phyloP scores from a whole-genome alignment of 2,888 invertebrate genomes.

The Cataglyphis albicans region DNA sequence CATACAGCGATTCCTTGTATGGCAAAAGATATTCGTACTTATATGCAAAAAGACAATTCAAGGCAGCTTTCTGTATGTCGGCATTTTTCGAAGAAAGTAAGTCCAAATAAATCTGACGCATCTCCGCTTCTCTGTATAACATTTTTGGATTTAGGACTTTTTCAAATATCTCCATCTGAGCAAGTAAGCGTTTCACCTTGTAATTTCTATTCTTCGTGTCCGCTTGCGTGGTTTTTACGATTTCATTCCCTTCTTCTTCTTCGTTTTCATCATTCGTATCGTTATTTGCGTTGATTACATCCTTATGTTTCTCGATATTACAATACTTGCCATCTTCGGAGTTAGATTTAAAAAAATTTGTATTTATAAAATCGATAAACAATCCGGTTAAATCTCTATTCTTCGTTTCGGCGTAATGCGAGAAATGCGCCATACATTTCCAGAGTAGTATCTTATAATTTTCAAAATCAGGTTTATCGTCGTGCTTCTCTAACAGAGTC shows the following conservation, averaged over 20 bases:
- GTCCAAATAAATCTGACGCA: slow-evolving; percentile 92
- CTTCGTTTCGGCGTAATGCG: slow-evolving; percentile 92
- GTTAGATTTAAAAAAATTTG: slow-evolving; percentile 89
- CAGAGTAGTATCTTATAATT: slow-evolving; percentile 94
- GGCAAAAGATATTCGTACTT: slow-evolving; percentile 92
- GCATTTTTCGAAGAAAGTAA: slow-evolving; percentile 93
- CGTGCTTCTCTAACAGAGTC: slow-evolving; percentile 82
- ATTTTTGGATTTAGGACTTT: slow-evolving; percentile 94
- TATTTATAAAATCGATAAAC: slow-evolving; percentile 93
- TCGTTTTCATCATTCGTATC: slow-evolving; percentile 84
- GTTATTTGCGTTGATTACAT: slow-evolving; percentile 34
- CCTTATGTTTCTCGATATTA: slow-evolving; percentile 86
- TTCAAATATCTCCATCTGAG: slow-evolving; percentile 92
- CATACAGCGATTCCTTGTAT: slow-evolving; percentile 93
- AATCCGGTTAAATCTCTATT: slow-evolving; percentile 93
- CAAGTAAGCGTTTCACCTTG: slow-evolving; percentile 87
- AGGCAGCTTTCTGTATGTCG: slow-evolving; percentile 93
- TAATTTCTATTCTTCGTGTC: slow-evolving; percentile 64
- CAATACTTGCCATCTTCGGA: slow-evolving; percentile 88
- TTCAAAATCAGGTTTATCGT: slow-evolving; percentile 90
- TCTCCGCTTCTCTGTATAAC: slow-evolving; percentile 91
- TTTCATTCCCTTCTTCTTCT: slow-evolving; percentile 79
- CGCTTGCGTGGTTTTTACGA: slow-evolving; percentile 64
- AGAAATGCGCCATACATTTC: slow-evolving; percentile 91
- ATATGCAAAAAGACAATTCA: slow-evolving; percentile 95